Percentiles rank a stretch among this genome's conserved stretches.
Conservation (phyloP, 2,797 vertebrate genomes). For the Syndactyla subalaris region DNA sequence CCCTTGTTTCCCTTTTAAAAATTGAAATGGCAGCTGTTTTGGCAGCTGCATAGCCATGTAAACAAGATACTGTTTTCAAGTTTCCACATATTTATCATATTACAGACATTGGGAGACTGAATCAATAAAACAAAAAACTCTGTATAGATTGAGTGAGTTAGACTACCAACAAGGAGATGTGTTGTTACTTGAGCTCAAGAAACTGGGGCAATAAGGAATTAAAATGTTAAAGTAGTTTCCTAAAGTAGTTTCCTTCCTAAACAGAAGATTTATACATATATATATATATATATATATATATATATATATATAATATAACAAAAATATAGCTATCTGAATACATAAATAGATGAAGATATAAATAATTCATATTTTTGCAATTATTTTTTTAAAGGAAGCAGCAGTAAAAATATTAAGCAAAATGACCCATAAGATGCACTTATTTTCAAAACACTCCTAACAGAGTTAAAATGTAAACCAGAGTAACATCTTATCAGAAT, state of each 20-base stretch:
- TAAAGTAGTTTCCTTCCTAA: background rate
- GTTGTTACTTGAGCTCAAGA: background rate
- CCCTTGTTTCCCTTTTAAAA: conserved; percentile 55
- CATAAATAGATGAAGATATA: background rate
- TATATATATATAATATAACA: background rate
- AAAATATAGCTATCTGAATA: background rate
- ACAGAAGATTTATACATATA: background rate
- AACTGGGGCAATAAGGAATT: background rate
- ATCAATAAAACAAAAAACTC: conserved; percentile 56
- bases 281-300: background rate
- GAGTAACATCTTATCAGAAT: background rate
- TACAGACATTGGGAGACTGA: conserved; percentile 27
- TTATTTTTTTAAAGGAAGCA: background rate
- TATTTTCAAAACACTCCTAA: background rate
- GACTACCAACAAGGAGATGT: background rate
- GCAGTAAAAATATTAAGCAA: background rate
- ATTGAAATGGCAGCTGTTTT: conserved; percentile 66
- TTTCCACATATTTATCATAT: conserved; percentile 71
- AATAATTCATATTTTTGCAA: background rate
- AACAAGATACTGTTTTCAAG: conserved; percentile 68
- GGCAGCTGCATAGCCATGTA: conserved; percentile 63
- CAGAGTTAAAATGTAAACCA: background rate
- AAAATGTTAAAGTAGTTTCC: background rate
- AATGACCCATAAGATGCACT: background rate
- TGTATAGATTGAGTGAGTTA: background rate